Conservation (phyloP, 2,797 vertebrate species). For the Geotrypetes seraphini region DNA sequence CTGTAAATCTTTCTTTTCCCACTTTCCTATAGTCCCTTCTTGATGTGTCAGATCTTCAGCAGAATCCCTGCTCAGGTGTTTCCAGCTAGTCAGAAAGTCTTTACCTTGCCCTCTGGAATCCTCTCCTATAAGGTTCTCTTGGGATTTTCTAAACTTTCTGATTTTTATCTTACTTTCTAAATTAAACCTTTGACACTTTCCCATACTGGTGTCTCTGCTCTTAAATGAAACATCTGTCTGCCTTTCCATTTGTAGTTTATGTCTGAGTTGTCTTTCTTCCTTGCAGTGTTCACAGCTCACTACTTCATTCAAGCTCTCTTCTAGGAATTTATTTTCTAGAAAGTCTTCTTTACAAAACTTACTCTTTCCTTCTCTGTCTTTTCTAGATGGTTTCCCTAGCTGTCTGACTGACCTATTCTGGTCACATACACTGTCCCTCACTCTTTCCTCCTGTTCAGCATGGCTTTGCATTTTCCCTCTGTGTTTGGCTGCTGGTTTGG, state of each 20-base stretch:
- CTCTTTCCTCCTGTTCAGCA: constrained; percentile 42
- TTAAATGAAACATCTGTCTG: constrained; percentile 17
- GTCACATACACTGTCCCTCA: constrained; percentile 36
- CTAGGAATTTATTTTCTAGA: constrained; percentile 22
- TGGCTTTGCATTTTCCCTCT: constrained; percentile 25
- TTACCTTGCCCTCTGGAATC: constrained; percentile 27
- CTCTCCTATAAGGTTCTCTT: constrained; percentile 21
- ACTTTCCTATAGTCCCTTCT: constrained; percentile 20
- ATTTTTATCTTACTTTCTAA: constrained; percentile 33
- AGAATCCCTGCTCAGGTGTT: constrained; percentile 7
- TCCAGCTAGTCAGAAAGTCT: constrained; percentile 21
- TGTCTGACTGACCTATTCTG: constrained; percentile 10
- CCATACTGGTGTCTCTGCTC: constrained; percentile 24
- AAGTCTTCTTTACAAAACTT: constrained; percentile 29
- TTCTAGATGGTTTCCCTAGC: constrained; percentile 23
- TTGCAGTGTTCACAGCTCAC: constrained; percentile 51
- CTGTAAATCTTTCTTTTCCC: constrained; percentile 5
- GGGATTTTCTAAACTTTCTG: constrained; percentile 28
- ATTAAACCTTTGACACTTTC: background rate
- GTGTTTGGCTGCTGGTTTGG: constrained; percentile 26
- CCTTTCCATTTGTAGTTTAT: constrained; percentile 29
- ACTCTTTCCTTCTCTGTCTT: constrained; percentile 28
- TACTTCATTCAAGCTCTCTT: constrained; percentile 25
- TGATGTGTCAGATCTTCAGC: constrained; percentile 30
- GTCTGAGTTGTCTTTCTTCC: constrained; percentile 31